Percentiles rank a stretch among this genome's conserved stretches.
phyloP scores from a whole-genome alignment of 2,888 invertebrate species.

The Limenitis camilla region DNA sequence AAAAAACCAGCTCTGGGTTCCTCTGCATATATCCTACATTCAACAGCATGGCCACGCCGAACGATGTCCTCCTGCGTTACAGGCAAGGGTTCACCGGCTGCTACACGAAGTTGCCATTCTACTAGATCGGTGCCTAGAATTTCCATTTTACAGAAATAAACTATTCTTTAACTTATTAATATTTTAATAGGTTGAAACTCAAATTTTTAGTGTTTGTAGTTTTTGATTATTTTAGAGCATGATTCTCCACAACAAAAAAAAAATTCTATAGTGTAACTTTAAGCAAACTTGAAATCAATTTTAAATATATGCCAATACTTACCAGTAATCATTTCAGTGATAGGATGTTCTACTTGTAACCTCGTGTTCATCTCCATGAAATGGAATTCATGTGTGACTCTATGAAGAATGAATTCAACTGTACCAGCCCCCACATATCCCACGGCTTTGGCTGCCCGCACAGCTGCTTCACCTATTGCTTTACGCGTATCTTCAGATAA shows the following conservation, averaged over 20 bases:
- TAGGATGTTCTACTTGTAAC: slow-evolving; percentile 95
- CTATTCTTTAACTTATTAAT: too few relatives aligned
- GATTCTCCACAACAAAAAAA: slow-evolving; percentile 79
- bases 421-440: slow-evolving; percentile 98
- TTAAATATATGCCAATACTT: background rate
- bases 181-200: too few relatives aligned
- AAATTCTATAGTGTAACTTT: background rate
- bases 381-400: slow-evolving; percentile 88
- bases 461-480: slow-evolving; percentile 91
- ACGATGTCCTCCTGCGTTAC: slow-evolving; percentile 83
- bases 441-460: slow-evolving; percentile 94
- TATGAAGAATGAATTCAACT: slow-evolving; percentile 97
- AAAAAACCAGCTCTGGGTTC: slow-evolving; percentile 88
- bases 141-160: too few relatives aligned
- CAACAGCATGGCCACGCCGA: slow-evolving; percentile 92
- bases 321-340: slow-evolving; percentile 98
- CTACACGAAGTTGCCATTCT: slow-evolving; percentile 96
- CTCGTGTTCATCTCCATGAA: slow-evolving; percentile 99
- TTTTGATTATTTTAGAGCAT: background rate
- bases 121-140: slow-evolving; percentile 98
- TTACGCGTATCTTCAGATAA: slow-evolving; percentile 83
- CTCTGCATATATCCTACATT: slow-evolving; percentile 97
- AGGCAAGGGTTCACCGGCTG: slow-evolving; percentile 90
- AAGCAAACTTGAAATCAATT: background rate
- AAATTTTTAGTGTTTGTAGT: too few relatives aligned